Percentiles rank a stretch among this genome's conserved stretches.
Evolutionary conservation across 2,888 invertebrate genomes (phyloP).

Genomic region (Cataglyphis cursor): DNA sequence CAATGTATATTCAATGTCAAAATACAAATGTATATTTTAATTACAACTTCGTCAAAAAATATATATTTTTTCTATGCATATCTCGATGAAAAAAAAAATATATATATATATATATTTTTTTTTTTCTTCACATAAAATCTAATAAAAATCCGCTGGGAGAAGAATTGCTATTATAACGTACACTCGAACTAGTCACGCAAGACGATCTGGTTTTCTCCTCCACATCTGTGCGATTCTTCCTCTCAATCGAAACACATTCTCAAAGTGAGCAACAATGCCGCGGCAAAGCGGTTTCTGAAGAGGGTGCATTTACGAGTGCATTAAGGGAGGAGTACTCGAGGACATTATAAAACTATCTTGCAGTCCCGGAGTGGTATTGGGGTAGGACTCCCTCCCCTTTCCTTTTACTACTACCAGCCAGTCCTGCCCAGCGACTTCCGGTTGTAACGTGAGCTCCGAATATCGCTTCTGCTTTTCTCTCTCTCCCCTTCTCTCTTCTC

Average conservation of each 20-base stretch:
- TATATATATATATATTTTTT: neutral
- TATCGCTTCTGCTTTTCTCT: conserved; percentile 52
- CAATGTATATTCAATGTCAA: neutral
- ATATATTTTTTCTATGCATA: no score
- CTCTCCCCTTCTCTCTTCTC: conserved; percentile 24
- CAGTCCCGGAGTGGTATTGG: conserved; percentile 74
- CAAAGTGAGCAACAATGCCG: conserved; percentile 84
- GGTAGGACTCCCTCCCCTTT: conserved; percentile 78
- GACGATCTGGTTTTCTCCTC: conserved; percentile 50
- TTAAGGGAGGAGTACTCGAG: conserved; percentile 85
- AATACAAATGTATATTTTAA: neutral
- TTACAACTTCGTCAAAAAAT: neutral
- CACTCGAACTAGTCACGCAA: conserved; percentile 62
- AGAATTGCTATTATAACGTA: conserved; percentile 63
- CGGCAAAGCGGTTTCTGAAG: conserved; percentile 50
- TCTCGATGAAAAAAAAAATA: neutral
- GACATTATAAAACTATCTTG: conserved; percentile 83
- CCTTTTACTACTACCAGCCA: conserved; percentile 74
- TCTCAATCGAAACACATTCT: conserved; percentile 46
- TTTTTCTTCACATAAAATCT: neutral
- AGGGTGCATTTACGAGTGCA: conserved; percentile 78
- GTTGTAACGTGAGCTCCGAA: conserved; percentile 84
- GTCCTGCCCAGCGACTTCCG: conserved; percentile 82
- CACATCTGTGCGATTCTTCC: conserved; percentile 72
- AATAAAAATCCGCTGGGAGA: conserved; percentile 7